phyloP scores from a whole-genome alignment of 2,888 invertebrate species.

The Colostygia pectinataria region DNA sequence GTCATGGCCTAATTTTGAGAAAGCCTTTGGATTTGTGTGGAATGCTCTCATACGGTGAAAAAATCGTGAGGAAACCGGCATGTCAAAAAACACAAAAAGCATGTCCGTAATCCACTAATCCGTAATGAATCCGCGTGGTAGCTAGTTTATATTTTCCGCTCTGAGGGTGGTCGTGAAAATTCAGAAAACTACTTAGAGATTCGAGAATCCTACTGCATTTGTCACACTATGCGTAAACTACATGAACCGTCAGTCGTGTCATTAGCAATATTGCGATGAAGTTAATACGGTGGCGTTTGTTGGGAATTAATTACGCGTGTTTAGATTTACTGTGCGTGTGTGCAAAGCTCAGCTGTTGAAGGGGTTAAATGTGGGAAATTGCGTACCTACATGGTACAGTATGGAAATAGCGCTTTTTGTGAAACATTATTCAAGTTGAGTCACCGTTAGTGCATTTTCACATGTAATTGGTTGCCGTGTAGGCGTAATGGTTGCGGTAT shows the following conservation, averaged over 20 bases:
- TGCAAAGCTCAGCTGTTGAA: slow-evolving; percentile 18
- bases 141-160: too few species aligned
- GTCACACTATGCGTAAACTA: slow-evolving; percentile 17
- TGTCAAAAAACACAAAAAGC: too few species aligned
- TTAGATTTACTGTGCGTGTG: slow-evolving; percentile 35
- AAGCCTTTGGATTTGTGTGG: too few species aligned
- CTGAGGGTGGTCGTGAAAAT: too few species aligned
- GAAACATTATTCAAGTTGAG: background rate
- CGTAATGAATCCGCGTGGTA: too few species aligned
- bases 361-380: slow-evolving; percentile 22
- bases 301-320: slow-evolving; percentile 36
- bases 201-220: background rate
- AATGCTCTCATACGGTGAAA: too few species aligned
- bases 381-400: background rate
- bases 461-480: too few species aligned
- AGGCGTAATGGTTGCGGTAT: too few species aligned
- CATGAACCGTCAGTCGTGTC: slow-evolving; percentile 36
- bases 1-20: too few species aligned
- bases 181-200: too few species aligned
- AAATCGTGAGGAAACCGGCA: too few species aligned
- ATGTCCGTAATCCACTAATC: too few species aligned
- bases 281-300: slow-evolving; percentile 33
- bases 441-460: background rate
- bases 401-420: background rate
- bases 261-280: slow-evolving; percentile 41